Percentiles rank a stretch among this genome's conserved stretches.
Evolutionary conservation across 2,888 invertebrate genomes (phyloP).

Genomic region (Clostera curtula): DNA sequence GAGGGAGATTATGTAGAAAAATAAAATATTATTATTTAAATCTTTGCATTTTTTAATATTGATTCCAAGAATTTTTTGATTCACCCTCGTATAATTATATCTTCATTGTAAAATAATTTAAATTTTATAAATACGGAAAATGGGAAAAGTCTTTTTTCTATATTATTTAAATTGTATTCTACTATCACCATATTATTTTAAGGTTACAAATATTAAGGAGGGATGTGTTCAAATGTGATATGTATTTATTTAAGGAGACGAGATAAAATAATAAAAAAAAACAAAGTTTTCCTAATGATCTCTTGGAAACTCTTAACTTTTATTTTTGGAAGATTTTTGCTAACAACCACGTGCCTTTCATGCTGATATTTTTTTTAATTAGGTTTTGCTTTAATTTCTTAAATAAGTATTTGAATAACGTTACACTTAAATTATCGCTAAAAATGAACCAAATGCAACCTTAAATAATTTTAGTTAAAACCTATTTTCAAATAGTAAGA

Average conservation of each 20-base stretch:
- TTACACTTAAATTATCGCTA: no score
- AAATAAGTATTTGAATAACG: background rate
- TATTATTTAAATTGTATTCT: no score
- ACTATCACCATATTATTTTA: slow-evolving; percentile 28
- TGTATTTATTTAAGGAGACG: slow-evolving; percentile 62
- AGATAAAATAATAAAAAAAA: slow-evolving; percentile 47
- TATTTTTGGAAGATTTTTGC: slow-evolving; percentile 28
- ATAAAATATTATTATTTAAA: no score
- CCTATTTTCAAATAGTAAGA: no score
- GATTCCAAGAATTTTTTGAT: no score
- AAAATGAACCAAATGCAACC: slow-evolving; percentile 2
- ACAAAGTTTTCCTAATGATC: slow-evolving; percentile 73
- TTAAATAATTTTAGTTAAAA: background rate
- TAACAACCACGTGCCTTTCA: slow-evolving; percentile 14
- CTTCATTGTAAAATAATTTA: no score
- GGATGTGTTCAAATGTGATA: slow-evolving; percentile 75
- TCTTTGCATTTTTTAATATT: no score
- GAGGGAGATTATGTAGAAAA: no score
- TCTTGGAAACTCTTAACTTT: slow-evolving; percentile 70
- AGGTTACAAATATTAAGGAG: slow-evolving; percentile 49
- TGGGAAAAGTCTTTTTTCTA: no score
- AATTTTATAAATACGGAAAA: no score
- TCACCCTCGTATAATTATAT: no score
- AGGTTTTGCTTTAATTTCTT: background rate
- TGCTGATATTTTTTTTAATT: background rate